A percentile compares a stretch with the other conserved stretches of the same genome.
Evolutionary conservation across 2,113 vertebrate genomes (phyloP).

Genomic region (Turdus rufiventris): DNA sequence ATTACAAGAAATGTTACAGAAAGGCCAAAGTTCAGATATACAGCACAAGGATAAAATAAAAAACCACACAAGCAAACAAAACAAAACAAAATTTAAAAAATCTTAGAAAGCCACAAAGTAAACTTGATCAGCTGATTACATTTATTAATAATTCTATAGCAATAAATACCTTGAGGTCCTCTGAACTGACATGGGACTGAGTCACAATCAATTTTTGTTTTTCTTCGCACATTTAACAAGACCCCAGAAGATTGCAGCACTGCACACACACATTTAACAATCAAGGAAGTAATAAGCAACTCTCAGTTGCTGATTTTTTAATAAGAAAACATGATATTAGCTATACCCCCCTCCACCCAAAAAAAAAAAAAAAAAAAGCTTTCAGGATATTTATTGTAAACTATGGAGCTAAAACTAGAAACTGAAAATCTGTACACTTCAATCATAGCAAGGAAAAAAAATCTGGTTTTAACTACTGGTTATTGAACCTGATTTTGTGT

Average conservation of each 20-base stretch:
- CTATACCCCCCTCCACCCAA: not conserved
- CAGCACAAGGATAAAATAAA: rapidly evolving
- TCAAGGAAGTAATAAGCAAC: not conserved
- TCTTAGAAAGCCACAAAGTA: not conserved
- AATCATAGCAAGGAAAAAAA: not conserved
- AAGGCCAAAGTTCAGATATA: not conserved
- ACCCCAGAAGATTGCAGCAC: not conserved
- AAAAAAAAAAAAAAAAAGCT: not conserved
- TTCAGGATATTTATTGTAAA: not conserved
- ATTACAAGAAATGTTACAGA: not conserved
- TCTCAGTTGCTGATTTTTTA: not conserved
- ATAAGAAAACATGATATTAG: not conserved
- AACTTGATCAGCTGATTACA: not conserved
- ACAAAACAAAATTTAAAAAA: not conserved
- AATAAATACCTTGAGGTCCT: not conserved
- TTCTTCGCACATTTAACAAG: not conserved
- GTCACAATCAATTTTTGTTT: not conserved
- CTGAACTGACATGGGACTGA: not conserved
- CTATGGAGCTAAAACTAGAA: not conserved
- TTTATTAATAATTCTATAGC: not conserved
- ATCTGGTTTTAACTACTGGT: not conserved
- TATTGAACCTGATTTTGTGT: slow-evolving; percentile 1
- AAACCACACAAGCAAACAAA: not conserved
- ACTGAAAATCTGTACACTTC: not conserved
- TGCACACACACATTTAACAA: not conserved